Evolutionary conservation across 2,797 vertebrate species (phyloP), one percentile per base, ranked within the genome.

Genomic region (Acanthopagrus latus): DNA sequence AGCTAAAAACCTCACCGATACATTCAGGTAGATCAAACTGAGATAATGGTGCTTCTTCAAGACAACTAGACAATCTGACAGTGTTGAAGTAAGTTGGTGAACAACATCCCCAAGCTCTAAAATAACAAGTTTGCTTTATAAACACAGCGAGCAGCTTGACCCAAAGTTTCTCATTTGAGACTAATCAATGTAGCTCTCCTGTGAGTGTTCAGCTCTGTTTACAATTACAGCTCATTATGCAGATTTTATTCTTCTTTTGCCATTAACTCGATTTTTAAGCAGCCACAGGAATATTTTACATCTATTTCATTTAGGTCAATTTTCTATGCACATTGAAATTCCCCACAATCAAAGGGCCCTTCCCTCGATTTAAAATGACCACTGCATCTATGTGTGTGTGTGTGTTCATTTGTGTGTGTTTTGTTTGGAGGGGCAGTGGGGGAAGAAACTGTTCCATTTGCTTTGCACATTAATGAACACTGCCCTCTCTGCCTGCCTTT

Each of bases 391-490:
- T 54, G 48, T 55, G 57, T 60, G 44, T 60, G 25, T 25, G 48
- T 56, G 17, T 44, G n/a, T 56, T 21, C 20, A 5, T 64, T n/a
- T 66, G 29, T 73, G 65, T 75, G 63, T 29, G 29, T 29, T 7
- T 76, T 64, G 66, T 66, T 77, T 51, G 9, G 67, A 44, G 59
- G 66, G 48, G 71, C 33, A 25, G 57, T 52, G 58, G 46, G 48
- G 70, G 58, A 25, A 25, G 81, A 71, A 74, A 83, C 79, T 78
- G 77, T 89, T 88, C 78, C 64, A 82, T 91, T 92, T 88, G 78
- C 83, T 92, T 92, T 90, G 88, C 91, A 90, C 89, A 85, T 92
- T 93, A 93, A 92, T 92, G 86, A 93, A 89, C 79, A 64, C 69
- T 88, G 85, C 73, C 71, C 74, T 85, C 79, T 71, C 86, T 80